phyloP scores from a whole-genome alignment of 2,113 vertebrate species.

The Rhea americana region DNA sequence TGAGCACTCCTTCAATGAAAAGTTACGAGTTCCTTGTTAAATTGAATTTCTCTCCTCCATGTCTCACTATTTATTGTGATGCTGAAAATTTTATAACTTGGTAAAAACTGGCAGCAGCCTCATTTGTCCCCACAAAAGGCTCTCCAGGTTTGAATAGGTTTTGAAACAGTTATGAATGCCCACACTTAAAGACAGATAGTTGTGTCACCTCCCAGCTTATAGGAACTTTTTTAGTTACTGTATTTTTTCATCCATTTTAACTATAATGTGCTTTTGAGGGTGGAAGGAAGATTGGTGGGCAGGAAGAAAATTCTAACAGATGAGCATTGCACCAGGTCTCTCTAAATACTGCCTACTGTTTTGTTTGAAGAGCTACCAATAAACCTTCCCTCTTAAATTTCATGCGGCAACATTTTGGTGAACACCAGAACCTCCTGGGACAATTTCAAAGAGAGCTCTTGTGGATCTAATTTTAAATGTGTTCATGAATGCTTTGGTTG shows the following conservation, averaged over 20 bases:
- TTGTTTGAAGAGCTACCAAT: not conserved
- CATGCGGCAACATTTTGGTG: not conserved
- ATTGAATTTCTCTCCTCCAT: slow-evolving; percentile 71
- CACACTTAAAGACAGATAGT: slow-evolving; percentile 46
- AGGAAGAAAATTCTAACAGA: not conserved
- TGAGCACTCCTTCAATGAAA: slow-evolving; percentile 71
- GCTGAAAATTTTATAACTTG: slow-evolving; percentile 73
- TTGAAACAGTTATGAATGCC: slow-evolving; percentile 37
- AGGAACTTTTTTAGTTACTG: slow-evolving; percentile 29
- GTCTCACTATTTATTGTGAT: slow-evolving; percentile 71
- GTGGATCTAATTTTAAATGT: not conserved
- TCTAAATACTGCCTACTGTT: not conserved
- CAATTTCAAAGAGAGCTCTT: not conserved
- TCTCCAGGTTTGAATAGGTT: slow-evolving; percentile 57
- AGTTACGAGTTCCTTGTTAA: slow-evolving; percentile 71
- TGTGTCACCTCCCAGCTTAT: slow-evolving; percentile 37
- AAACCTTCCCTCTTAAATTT: not conserved
- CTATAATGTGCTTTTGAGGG: not conserved
- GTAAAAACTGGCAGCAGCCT: slow-evolving; percentile 62
- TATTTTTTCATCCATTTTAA: slow-evolving; percentile 33
- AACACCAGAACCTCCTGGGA: not conserved
- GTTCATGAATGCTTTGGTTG: not conserved
- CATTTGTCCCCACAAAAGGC: slow-evolving; percentile 66
- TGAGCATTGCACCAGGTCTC: not conserved
- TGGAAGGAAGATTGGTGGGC: not conserved